phyloP scores from a whole-genome alignment of 2,888 invertebrate genomes.

The Zaprionus bogoriensis region DNA sequence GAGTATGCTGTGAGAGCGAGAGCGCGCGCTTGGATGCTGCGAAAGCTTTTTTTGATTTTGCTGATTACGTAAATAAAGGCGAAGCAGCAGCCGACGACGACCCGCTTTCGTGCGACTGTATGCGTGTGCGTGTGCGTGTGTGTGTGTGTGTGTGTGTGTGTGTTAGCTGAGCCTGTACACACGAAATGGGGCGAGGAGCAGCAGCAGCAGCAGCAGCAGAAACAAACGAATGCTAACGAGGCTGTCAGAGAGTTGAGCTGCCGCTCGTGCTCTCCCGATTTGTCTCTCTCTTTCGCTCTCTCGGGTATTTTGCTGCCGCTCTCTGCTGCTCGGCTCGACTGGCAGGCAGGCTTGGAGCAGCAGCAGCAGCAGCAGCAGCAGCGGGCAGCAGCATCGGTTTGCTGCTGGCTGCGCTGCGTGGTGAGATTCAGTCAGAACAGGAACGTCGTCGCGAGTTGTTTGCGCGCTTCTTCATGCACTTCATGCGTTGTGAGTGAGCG shows the following conservation, averaged over 20 bases:
- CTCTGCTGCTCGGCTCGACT: constrained; percentile 1
- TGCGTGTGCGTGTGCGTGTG: not conserved
- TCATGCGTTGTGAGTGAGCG: constrained; percentile 52
- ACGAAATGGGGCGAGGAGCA: constrained; percentile 55
- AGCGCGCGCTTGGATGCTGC: constrained; percentile 49
- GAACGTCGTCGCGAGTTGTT: constrained; percentile 83
- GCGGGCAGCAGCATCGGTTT: constrained; percentile 41
- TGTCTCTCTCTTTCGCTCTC: constrained; percentile 4
- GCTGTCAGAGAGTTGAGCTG: constrained; percentile 29
- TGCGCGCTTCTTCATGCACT: constrained; percentile 73
- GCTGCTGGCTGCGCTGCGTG: constrained; percentile 62
- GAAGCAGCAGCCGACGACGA: constrained; percentile 46
- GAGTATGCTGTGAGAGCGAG: constrained; percentile 33
- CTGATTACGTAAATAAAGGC: constrained; percentile 78
- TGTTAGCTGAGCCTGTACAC: constrained; percentile 41
- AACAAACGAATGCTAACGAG: constrained; percentile 52
- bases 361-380: no score
- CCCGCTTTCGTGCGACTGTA: constrained; percentile 22
- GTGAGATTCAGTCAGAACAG: constrained; percentile 83
- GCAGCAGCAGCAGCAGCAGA: constrained; percentile 11
- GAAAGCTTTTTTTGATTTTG: constrained; percentile 68
- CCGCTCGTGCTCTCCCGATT: not conserved
- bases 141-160: constrained; percentile 13
- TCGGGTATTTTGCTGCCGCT: not conserved
- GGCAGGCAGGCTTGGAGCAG: no score